Conservation (phyloP, 1,140 invertebrate genomes). For the Leptestheria dahalacensis region DNA sequence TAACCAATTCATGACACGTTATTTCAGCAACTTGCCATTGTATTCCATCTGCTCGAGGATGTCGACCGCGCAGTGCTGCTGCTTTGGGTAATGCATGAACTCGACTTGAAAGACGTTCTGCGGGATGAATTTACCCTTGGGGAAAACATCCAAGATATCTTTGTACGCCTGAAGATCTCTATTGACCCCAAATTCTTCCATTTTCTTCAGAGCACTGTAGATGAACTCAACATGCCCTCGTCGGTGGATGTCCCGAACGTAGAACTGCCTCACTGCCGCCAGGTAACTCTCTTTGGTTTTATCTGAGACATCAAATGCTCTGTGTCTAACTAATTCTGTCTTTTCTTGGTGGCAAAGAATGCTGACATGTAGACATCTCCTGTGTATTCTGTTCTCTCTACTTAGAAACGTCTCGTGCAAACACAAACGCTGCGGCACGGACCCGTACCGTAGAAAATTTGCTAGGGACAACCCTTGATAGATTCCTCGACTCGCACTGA, state of each 20-base stretch:
- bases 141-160: constrained; percentile 72
- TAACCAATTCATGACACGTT: constrained; percentile 14
- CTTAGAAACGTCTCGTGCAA: no score
- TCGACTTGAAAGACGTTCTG: constrained; percentile 64
- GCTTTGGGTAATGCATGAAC: constrained; percentile 83
- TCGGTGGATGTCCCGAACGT: constrained; percentile 38
- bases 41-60: constrained; percentile 80
- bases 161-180: constrained; percentile 87
- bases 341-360: no score
- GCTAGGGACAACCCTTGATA: no score
- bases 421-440: no score
- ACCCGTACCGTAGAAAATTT: no score
- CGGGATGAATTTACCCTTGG: constrained; percentile 77
- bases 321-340: neutral
- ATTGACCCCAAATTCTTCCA: constrained; percentile 80
- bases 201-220: constrained; percentile 63
- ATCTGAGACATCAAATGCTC: constrained; percentile 19
- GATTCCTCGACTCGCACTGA: no score
- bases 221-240: constrained; percentile 87
- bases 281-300: constrained; percentile 60
- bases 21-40: constrained; percentile 60
- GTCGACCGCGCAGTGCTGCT: constrained; percentile 79
- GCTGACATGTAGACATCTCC: no score
- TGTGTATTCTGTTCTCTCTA: no score
- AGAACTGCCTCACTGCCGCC: constrained; percentile 54